Evolutionary conservation across 2,113 vertebrate species (phyloP), one percentile per base, ranked within the genome.

Genomic region (Grammomys surdaster): DNA sequence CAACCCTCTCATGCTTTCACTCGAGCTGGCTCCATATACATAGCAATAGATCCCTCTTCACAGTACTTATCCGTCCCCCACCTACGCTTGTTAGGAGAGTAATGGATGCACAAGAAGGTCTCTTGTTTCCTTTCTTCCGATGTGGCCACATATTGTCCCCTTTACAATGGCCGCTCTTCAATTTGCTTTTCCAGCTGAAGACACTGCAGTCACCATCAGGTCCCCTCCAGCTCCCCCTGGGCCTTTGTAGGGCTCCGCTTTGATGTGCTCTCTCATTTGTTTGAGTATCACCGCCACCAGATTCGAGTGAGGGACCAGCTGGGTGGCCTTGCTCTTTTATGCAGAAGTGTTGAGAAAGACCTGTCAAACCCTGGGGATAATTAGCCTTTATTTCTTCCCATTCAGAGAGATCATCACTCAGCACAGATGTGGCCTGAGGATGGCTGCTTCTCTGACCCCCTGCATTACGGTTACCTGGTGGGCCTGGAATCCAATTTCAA

Each of bases 241-340:
- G 46, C 54, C 81, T 90, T 90, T 88, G 56, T 48, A 13, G n/a
- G 36, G 3, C 4, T 36, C 11, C 4, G 65, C 88, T 98, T 96
- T 96, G 95, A 95, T 95, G 92, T 94, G 94, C 51, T 31, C 33
- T 97, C 67, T 73, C 85, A 28, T 97, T 96, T 92, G 87, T 95
- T 97, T 96, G 80, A 84, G 94, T 91, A 89, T 76, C 77, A 96
- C 28, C 73, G 94, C 28, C 48, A 82, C 33, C 60, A 81, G 97
- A 54, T 91, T 94, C 96, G 80, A 54, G 51, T 78, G 93, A 8
- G 40, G 87, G 86, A n/a, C 95, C 97, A 76, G 70, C 94, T 97
- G 97, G 97, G 97, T 98, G 98, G 97, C 95, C 97, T 94, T 89
- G 58, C 77, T 94, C 95, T 96, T 89, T 95, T 95, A 97, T 77